These are phyloP conservation scores for Drosophila niveifrons DNA, from an alignment of 2,888 invertebrate species.

Conservation along the genomic window DNA sequence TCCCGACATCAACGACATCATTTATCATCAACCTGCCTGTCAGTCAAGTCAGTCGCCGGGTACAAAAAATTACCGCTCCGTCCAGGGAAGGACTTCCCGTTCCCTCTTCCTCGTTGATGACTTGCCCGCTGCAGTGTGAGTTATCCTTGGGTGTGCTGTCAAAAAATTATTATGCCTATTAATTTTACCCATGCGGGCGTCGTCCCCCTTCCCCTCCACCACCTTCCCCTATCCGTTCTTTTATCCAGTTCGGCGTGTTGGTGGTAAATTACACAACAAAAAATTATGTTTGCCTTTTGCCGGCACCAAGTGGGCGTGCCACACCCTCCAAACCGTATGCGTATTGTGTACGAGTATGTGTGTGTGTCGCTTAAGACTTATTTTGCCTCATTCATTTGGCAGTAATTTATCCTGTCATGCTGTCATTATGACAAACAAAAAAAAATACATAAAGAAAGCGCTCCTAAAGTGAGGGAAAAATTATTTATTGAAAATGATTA, in stretches of 20 bases:
- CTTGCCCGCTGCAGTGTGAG: slow-evolving; percentile 59
- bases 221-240: slow-evolving; percentile 3
- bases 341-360: slow-evolving; percentile 11
- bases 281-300: slow-evolving; percentile 80
- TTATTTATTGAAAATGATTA: slow-evolving; percentile 80
- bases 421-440: slow-evolving; percentile 83
- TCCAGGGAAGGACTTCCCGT: slow-evolving; percentile 40
- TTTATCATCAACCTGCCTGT: slow-evolving; percentile 85
- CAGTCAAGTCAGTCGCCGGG: slow-evolving; percentile 73
- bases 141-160: slow-evolving; percentile 85
- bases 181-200: slow-evolving; percentile 82
- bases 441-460: slow-evolving; percentile 61
- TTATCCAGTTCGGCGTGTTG: slow-evolving; percentile 46
- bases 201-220: slow-evolving; percentile 23
- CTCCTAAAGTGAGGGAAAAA: slow-evolving; percentile 54
- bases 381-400: slow-evolving; percentile 82
- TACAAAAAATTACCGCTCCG: slow-evolving; percentile 66
- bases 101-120: slow-evolving; percentile 17
- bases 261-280: slow-evolving; percentile 81
- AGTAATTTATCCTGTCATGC: slow-evolving; percentile 86
- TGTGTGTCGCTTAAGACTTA: slow-evolving; percentile 76
- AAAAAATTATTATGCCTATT: slow-evolving; percentile 85
- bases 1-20: slow-evolving; percentile 83
- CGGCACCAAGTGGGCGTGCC: slow-evolving; percentile 79
- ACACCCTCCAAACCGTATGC: not conserved